Evolutionary conservation across 2,888 invertebrate species (phyloP).

Genomic region (Machimus rusticus): DNA sequence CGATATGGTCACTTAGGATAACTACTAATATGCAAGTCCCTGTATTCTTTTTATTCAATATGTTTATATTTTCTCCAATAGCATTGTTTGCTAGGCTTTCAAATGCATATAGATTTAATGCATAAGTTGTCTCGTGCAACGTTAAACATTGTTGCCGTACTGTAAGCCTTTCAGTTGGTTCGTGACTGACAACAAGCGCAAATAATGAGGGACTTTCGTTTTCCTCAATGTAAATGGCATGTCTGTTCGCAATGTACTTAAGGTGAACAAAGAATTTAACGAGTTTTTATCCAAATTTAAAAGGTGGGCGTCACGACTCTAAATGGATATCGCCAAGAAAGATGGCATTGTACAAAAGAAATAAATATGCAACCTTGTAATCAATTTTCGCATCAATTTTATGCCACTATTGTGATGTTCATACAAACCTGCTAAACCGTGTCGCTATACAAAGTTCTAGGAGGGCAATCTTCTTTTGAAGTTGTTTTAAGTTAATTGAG

Average conservation of each 20-base stretch:
- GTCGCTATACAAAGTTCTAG: background rate
- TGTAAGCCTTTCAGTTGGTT: background rate
- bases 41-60: background rate
- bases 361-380: background rate
- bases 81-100: background rate
- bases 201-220: background rate
- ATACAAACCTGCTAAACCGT: background rate
- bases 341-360: background rate
- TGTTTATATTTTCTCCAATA: background rate
- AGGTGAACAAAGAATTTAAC: background rate
- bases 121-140: background rate
- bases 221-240: background rate
- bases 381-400: background rate
- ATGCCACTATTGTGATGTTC: background rate
- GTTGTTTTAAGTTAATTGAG: background rate
- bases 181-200: background rate
- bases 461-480: background rate
- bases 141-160: background rate
- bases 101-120: background rate
- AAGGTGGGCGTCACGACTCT: background rate
- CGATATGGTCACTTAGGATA: background rate
- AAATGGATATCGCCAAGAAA: background rate
- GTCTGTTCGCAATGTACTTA: background rate
- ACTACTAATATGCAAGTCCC: background rate
- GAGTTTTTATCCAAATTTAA: background rate